phyloP scores from a whole-genome alignment of 2,113 vertebrate species.

The Melanotaenia duboulayi region DNA sequence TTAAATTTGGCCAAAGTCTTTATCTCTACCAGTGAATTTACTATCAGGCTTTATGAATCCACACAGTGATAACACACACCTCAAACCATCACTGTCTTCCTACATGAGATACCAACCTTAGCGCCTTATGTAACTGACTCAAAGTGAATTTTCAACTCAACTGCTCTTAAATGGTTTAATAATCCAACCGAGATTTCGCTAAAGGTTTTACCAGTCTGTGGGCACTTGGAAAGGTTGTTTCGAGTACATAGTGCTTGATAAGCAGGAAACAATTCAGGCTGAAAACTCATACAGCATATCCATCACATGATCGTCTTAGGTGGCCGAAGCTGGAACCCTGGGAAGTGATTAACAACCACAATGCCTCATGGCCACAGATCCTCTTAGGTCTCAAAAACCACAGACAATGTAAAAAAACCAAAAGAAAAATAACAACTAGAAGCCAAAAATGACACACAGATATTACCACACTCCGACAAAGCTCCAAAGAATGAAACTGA shows the following conservation, averaged over 20 bases:
- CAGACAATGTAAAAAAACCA: neutral
- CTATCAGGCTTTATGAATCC: slow-evolving; percentile 23
- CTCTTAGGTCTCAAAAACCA: neutral
- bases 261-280: neutral
- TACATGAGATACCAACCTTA: slow-evolving; percentile 32
- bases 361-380: neutral
- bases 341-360: neutral
- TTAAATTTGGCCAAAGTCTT: slow-evolving; percentile 21
- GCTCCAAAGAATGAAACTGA: neutral
- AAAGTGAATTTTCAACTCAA: slow-evolving; percentile 60
- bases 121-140: slow-evolving; percentile 20
- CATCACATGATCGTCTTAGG: neutral
- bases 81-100: slow-evolving; percentile 23
- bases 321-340: neutral
- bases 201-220: neutral
- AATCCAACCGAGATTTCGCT: slow-evolving; percentile 3
- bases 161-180: slow-evolving; percentile 31
- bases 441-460: neutral
- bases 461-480: neutral
- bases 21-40: slow-evolving; percentile 12
- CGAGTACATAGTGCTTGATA: neutral
- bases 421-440: neutral
- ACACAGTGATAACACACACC: slow-evolving; percentile 31
- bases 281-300: neutral
- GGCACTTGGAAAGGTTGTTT: neutral